Evolutionary conservation across 2,888 invertebrate species (phyloP), one percentile per base, ranked within the genome.

Genomic region (Andricus curvator): DNA sequence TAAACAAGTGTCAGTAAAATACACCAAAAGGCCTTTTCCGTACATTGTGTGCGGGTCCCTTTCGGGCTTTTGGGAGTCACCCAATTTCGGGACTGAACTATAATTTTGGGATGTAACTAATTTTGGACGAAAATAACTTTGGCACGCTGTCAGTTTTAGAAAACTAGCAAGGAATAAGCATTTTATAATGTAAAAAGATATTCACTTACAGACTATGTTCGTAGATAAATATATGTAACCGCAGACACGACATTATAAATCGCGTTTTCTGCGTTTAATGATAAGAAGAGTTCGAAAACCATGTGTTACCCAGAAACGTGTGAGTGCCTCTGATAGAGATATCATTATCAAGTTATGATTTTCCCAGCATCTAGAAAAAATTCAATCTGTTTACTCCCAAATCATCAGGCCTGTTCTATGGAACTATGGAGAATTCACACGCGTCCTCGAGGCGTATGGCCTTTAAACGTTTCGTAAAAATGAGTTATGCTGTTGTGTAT

Each of bases 261-360:
- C 56, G 13, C 56, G 13, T 25, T 74, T 4, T 20, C 74, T 74
- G 33, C 22, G 51, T 74, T 17, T 65, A 44, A 25, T 66, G 48
- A 66, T 66, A 48, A 33, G 41, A 9, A 66, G 66, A 65, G 78
- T 66, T 51, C 51, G 33, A 66, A 78, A 80, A 67, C 80, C 83
- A 85, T 82, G 79, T 81, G 82, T 78, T 83, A 51, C 68, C 77
- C 51, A 79, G 81, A 81, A 78, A 83, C 81, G 11, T 62, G 82
- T 83, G 84, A 85, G 82, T 70, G 78, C 82, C 80, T 82, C 80
- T 78, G 80, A 44, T 67, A 51, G 78, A 67, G 88, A 88, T 88
- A 88, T 82, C 77, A 64, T 82, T 87, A 88, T 87, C 88, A 81
- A 20, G 11, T 33, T 15, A 33, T 33, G 68, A 67, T 77, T 84